Base-by-base conservation (phyloP, 1,140 invertebrate genomes). In the Drosophila azteca region DNA sequence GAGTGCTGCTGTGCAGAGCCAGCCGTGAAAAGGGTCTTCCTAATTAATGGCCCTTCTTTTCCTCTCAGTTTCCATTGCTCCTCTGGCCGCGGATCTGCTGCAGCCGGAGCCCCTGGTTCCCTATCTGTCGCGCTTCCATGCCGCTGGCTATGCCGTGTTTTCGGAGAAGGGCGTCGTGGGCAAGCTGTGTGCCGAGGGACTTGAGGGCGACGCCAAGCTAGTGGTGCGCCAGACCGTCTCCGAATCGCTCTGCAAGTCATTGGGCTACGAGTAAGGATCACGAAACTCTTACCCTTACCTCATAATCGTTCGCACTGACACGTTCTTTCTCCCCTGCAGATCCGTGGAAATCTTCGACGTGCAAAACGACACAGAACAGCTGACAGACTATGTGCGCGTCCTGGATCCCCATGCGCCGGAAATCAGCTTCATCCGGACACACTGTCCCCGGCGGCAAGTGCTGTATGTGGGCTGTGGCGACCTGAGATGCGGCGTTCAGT, bases 101-200 rank as follows among this genome's bases (percentile, higher is more conserved):
- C 93, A 94, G 58, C 92, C 93, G 43, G 93, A 93, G 13, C 90
- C 93, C 53, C 92, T 94, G 72, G 94, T 94, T 0, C 95, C 95
- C 1, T 94, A 96, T 76, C 93, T 95, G 22, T 92, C 94, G 1
- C 93, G 94, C 61, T 96, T 96, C 64, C 94, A 93, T 63, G 93
- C 93, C 45, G 94, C 95, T 69, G 97, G 97, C 3, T 97, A 95
- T 91, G 95, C 96, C 1, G 93, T 96, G 55, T 97, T 96, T 92
- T 95, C 96, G 58, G 96, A 97, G 91, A 95, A 96, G 79, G 96
- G 96, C 7, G 93, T 93, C n/a, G 92, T 94, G 17, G 96, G 96
- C 35, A 97, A 97, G 92, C 92, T 97, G 20, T 97, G 96, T 77
- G 95, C 95, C 26, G 95, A 96, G 58, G 95, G 95, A 72, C 92